Percentiles rank a stretch among this genome's conserved stretches.
phyloP scores from a whole-genome alignment of 2,113 vertebrate genomes.

The Pionites leucogaster region DNA sequence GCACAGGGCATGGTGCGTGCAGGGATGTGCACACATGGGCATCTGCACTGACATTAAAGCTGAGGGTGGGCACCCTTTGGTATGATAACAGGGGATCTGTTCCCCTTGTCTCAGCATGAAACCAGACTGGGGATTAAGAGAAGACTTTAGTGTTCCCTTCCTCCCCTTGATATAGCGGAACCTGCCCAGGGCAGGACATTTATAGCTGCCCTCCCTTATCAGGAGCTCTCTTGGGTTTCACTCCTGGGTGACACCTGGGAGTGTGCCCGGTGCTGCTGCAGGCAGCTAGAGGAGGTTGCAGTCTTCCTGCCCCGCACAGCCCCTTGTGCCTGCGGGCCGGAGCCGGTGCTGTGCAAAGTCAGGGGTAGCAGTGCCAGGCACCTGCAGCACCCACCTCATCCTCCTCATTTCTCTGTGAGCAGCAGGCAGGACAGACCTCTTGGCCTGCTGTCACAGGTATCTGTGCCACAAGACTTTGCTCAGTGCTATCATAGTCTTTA shows the following conservation, averaged over 20 bases:
- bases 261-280: neutral
- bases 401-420: neutral
- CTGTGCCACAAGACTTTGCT: neutral
- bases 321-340: neutral
- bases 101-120: constrained; percentile 8
- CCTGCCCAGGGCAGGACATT: neutral
- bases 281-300: neutral
- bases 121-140: constrained; percentile 15
- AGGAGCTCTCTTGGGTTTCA: neutral
- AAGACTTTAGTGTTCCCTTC: constrained; percentile 62
- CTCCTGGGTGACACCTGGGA: neutral
- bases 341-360: rapidly evolving
- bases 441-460: neutral
- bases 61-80: neutral
- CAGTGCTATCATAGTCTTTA: too few relatives aligned
- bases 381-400: neutral
- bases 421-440: neutral
- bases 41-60: neutral
- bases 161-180: neutral
- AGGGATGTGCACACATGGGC: rapidly evolving
- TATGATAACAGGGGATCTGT: neutral
- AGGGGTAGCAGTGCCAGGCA: neutral
- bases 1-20: neutral
- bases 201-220: neutral
- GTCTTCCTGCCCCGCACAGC: neutral